Percentiles rank a stretch among this genome's conserved stretches.
Conservation (phyloP, 92 coral and sea anemone species). For the Phymanthus crucifer region DNA sequence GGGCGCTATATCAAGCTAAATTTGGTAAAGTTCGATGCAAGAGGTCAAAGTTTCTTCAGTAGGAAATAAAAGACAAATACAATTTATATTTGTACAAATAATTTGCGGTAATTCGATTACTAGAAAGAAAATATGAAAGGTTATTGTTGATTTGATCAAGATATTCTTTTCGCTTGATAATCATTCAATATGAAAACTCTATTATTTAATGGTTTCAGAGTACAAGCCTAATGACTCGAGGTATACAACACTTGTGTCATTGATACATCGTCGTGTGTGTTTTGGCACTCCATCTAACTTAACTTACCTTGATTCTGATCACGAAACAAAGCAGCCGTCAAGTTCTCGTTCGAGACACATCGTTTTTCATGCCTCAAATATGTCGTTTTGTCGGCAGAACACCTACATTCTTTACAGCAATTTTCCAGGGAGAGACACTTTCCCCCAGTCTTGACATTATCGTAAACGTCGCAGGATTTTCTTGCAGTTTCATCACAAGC, state of each 20-base stretch:
- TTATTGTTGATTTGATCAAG: background rate
- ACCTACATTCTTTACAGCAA: constrained; percentile 1
- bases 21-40: background rate
- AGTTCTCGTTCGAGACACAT: background rate
- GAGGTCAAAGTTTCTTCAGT: constrained; percentile 5
- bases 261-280: background rate
- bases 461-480: background rate
- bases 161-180: background rate
- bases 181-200: background rate
- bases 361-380: constrained; percentile 1
- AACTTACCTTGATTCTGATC: constrained; percentile 16
- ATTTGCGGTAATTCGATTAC: background rate
- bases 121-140: background rate
- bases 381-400: background rate
- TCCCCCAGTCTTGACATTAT: constrained; percentile 1
- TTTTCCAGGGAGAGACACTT: background rate
- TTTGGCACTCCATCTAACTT: background rate
- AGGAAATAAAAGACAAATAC: background rate
- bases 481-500: background rate
- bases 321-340: background rate
- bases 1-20: background rate
- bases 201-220: background rate
- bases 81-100: constrained; percentile 7
- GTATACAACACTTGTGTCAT: background rate
- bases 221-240: background rate